Evolutionary conservation across 2,113 vertebrate species (phyloP).

Genomic region (Pandion haliaetus): DNA sequence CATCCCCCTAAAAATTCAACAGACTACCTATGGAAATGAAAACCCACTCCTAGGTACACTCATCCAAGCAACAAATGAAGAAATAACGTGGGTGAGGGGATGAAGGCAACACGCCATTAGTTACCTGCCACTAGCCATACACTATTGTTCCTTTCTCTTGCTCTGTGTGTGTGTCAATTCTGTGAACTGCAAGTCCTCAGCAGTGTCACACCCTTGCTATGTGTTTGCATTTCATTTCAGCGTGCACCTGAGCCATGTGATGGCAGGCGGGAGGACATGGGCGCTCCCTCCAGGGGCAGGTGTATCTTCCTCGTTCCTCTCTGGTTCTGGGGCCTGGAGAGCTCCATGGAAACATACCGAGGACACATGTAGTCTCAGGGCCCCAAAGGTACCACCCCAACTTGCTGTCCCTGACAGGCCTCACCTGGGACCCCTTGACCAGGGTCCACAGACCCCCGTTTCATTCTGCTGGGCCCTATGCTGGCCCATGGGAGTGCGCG

Average conservation of each 20-base stretch:
- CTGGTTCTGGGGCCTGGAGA: neutral
- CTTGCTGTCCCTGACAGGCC: neutral
- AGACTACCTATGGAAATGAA: neutral
- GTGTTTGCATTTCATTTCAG: neutral
- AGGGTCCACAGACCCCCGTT: neutral
- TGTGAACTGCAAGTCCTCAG: neutral
- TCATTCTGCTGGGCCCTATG: neutral
- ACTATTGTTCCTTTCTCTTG: neutral
- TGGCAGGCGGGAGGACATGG: neutral
- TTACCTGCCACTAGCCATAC: neutral
- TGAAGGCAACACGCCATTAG: neutral
- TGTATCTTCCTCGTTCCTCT: rapidly evolving
- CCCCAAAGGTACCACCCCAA: rapidly evolving
- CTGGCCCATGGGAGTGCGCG: rapidly evolving
- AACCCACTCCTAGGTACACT: neutral
- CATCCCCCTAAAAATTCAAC: neutral
- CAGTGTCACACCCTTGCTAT: neutral
- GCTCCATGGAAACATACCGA: rapidly evolving
- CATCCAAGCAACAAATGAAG: neutral
- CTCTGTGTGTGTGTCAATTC: neutral
- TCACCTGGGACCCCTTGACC: neutral
- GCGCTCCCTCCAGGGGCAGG: neutral
- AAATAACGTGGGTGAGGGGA: neutral
- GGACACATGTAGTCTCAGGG: neutral
- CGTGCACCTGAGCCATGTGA: rapidly evolving